Evolutionary conservation across 2,113 vertebrate species (phyloP).

Genomic region (Dasyornis broadbenti): DNA sequence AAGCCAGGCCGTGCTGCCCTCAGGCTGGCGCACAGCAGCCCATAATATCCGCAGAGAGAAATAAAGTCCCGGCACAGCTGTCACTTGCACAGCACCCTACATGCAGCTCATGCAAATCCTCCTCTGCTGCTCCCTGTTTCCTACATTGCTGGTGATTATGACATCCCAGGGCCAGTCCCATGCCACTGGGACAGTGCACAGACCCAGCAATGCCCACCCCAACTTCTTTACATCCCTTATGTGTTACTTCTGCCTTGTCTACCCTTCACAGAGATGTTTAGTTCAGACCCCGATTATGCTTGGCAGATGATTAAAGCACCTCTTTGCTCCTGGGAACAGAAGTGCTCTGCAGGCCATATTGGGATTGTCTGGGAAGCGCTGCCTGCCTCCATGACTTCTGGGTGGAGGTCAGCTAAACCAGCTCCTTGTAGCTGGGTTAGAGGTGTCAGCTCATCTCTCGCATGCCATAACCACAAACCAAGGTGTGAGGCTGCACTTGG

Average conservation of each 20-base stretch:
- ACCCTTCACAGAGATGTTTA: background rate
- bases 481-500: background rate
- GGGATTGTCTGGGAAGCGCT: background rate
- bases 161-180: rapidly evolving
- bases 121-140: background rate
- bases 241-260: background rate
- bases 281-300: background rate
- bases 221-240: background rate
- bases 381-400: background rate
- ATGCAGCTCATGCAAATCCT: background rate
- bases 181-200: rapidly evolving
- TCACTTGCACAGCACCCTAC: background rate
- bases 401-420: background rate
- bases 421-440: background rate
- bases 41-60: background rate
- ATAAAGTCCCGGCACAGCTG: background rate
- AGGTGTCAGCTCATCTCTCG: background rate
- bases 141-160: background rate
- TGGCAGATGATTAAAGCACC: background rate
- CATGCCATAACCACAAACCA: background rate
- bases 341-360: background rate
- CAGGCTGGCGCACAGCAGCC: background rate
- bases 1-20: background rate
- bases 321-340: background rate
- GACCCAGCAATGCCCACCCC: background rate